Evolutionary conservation across 2,888 invertebrate species (phyloP).

Genomic region (Drosophila anomalata): DNA sequence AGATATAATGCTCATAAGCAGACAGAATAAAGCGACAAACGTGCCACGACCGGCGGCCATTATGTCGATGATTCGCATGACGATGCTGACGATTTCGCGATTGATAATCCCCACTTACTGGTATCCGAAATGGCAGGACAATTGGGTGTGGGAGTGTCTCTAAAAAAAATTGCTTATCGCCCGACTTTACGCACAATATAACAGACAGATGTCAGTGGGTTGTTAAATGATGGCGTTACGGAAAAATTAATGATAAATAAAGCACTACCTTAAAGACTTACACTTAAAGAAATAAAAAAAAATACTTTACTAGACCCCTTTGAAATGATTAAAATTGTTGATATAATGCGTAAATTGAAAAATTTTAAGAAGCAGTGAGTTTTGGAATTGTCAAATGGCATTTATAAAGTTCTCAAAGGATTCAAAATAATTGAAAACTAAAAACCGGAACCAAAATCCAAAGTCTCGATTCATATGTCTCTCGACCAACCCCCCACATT

Average conservation of each 20-base stretch:
- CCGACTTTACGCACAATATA: slow-evolving; percentile 70
- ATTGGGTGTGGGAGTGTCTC: slow-evolving; percentile 19
- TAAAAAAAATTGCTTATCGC: slow-evolving; percentile 65
- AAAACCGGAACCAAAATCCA: slow-evolving; percentile 11
- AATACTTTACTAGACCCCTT: too few relatives aligned
- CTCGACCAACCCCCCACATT: slow-evolving; percentile 51
- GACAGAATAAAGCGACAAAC: slow-evolving; percentile 56
- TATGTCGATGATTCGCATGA: slow-evolving; percentile 41
- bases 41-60: slow-evolving; percentile 44
- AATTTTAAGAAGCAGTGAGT: too few relatives aligned
- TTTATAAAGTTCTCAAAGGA: background rate
- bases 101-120: slow-evolving; percentile 64
- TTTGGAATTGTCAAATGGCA: too few relatives aligned
- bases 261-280: background rate
- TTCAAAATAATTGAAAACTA: background rate
- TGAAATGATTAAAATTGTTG: too few relatives aligned
- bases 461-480: slow-evolving; percentile 40
- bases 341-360: too few relatives aligned
- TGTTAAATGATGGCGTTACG: slow-evolving; percentile 49
- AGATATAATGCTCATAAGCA: slow-evolving; percentile 74
- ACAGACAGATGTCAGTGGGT: slow-evolving; percentile 49
- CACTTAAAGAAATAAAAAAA: background rate
- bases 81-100: slow-evolving; percentile 57
- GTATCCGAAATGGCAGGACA: slow-evolving; percentile 58
- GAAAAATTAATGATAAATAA: slow-evolving; percentile 46